These are phyloP conservation scores for Zaprionus ornatus DNA, from an alignment of 1,140 invertebrate species.

Conservation along the genomic window DNA sequence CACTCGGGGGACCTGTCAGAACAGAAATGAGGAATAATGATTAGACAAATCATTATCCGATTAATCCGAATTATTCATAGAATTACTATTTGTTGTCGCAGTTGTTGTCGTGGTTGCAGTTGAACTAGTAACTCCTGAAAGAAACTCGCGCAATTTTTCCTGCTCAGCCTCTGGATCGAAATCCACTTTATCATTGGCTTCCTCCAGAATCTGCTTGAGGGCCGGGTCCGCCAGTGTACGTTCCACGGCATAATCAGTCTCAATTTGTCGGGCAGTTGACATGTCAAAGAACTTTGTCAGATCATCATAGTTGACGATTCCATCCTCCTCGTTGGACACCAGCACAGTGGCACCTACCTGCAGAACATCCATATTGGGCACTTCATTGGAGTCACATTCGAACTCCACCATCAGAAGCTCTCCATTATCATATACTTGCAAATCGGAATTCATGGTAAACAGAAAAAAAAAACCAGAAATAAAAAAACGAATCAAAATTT, in stretches of 20 bases:
- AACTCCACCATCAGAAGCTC: slow-evolving; percentile 60
- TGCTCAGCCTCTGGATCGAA: slow-evolving; percentile 70
- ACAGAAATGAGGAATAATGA: background rate
- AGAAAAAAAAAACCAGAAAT: background rate
- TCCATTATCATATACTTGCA: slow-evolving; percentile 13
- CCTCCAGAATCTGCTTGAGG: slow-evolving; percentile 59
- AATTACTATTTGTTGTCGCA: background rate
- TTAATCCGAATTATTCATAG: background rate
- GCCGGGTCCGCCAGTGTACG: slow-evolving; percentile 62
- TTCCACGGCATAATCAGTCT: slow-evolving; percentile 53
- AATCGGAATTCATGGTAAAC: slow-evolving; percentile 18
- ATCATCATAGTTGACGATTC: slow-evolving; percentile 43
- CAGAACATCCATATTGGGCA: slow-evolving; percentile 30
- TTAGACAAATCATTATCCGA: background rate
- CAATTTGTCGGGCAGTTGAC: slow-evolving; percentile 24
- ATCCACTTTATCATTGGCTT: slow-evolving; percentile 47
- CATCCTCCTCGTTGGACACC: slow-evolving; percentile 44
- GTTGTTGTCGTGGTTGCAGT: background rate
- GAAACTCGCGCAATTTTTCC: slow-evolving; percentile 65
- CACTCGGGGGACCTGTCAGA: background rate
- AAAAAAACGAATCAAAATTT: background rate
- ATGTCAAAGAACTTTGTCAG: slow-evolving; percentile 45
- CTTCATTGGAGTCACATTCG: slow-evolving; percentile 40
- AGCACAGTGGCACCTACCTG: slow-evolving; percentile 57
- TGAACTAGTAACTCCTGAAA: slow-evolving; percentile 51